Evolutionary conservation across 2,113 vertebrate genomes (phyloP), one percentile per base, ranked within the genome.

Genomic region (Stigmatopora nigra): DNA sequence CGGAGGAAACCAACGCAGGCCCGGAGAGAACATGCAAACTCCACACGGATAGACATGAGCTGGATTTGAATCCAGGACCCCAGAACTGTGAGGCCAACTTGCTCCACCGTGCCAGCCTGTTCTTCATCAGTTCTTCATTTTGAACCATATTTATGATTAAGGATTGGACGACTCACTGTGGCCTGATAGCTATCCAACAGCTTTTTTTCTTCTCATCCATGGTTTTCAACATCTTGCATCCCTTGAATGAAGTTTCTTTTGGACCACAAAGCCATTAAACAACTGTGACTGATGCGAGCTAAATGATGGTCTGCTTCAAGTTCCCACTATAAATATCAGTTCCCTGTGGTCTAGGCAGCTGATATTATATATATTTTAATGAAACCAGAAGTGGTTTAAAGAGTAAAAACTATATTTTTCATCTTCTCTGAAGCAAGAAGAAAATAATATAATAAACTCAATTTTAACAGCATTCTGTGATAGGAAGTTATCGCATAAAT

Each of bases 101-200:
- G 25, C 25, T 31, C 25, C 25, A 31, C 25, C 25, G 25, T 31
- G 25, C 25, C 25, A 31, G 3, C 25, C 25, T 31, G 25, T 31
- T 31, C 1, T 31, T 31, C 25, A 31, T 31, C 3, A 72, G 74
- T 76, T 80, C 52, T 76, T 69, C 61, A 15, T 82, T 77, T 73
- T 72, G 78, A 66, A 66, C 64, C 48, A 62, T 67, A 63, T 81
- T 81, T 79, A 74, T 77, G 64, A 41, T 70, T 63, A 56, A 73
- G 25, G 49, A 80, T 79, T 82, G 78, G 73, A 61, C 61, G 35
- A 7, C 68, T 73, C 45, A 1, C 58, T 78, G 77, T 48, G 75
- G 75, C 71, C 55, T 58, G 69, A 78, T 75, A 67, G 15, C 75
- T 71, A 70, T 82, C 77, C 67, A 80, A 73, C 66, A 69, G 59